phyloP scores from a whole-genome alignment of 2,113 vertebrate species.

The Cranoglanis bouderius region DNA sequence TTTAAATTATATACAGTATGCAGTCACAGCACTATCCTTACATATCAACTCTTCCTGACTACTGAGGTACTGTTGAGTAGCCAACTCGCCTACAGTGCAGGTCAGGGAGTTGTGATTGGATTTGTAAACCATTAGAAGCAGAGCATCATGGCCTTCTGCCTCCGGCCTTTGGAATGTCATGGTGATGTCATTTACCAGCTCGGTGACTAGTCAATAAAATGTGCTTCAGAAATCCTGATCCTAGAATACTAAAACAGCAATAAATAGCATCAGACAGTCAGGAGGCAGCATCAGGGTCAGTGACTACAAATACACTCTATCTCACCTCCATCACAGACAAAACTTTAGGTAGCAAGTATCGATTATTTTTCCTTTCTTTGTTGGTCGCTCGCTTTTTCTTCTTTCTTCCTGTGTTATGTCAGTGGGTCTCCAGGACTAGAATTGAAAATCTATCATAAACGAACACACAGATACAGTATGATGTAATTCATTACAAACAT shows the following conservation, averaged over 20 bases:
- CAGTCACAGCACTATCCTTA: neutral
- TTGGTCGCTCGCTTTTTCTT: neutral
- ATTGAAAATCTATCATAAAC: neutral
- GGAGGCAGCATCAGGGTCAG: neutral
- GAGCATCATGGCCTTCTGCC: neutral
- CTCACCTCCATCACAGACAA: neutral
- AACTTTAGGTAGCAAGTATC: neutral
- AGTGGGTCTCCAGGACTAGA: neutral
- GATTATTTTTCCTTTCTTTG: neutral
- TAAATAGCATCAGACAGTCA: neutral
- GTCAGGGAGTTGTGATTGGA: neutral
- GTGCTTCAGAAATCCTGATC: neutral
- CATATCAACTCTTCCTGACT: neutral
- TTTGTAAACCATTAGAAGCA: neutral
- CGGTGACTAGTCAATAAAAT: neutral
- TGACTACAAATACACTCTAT: neutral
- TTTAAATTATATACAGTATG: constrained; percentile 41
- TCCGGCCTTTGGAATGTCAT: neutral
- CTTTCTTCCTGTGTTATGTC: neutral
- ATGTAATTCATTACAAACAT: neutral
- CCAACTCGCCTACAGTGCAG: neutral
- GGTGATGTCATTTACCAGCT: neutral
- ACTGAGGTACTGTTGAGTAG: neutral
- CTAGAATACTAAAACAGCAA: neutral
- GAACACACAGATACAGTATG: neutral